Evolutionary conservation across 2,888 invertebrate genomes (phyloP).

Genomic region (Nomada lathburiana): DNA sequence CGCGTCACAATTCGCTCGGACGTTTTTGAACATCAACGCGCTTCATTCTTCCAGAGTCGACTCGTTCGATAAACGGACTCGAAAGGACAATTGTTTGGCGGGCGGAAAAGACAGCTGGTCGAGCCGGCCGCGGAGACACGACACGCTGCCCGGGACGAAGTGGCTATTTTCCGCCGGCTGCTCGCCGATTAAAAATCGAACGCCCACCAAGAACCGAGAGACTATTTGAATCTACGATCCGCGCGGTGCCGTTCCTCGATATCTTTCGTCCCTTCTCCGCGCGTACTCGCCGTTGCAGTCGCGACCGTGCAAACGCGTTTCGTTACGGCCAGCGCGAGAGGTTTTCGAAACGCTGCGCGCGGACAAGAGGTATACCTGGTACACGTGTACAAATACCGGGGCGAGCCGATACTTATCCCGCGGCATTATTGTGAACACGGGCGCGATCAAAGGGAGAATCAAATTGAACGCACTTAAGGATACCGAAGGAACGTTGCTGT

Average conservation of each 20-base stretch:
- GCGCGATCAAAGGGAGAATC: slow-evolving; percentile 45
- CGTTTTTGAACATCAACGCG: slow-evolving; percentile 36
- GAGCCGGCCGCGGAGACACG: slow-evolving; percentile 74
- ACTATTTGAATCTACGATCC: slow-evolving; percentile 66
- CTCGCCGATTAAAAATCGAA: slow-evolving; percentile 84
- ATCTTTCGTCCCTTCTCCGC: slow-evolving; percentile 4
- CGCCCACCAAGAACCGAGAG: slow-evolving; percentile 63
- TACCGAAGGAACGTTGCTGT: slow-evolving; percentile 33
- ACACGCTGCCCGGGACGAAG: slow-evolving; percentile 76
- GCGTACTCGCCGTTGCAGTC: background rate
- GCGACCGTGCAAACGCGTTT: background rate
- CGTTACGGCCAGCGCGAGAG: slow-evolving; percentile 13
- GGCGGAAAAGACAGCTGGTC: slow-evolving; percentile 78
- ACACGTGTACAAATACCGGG: background rate
- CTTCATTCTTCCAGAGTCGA: slow-evolving; percentile 35
- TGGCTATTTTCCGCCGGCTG: slow-evolving; percentile 84
- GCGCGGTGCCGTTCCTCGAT: background rate
- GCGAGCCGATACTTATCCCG: slow-evolving; percentile 25
- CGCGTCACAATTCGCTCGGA: slow-evolving; percentile 38
- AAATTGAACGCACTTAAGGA: slow-evolving; percentile 35
- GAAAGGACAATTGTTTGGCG: slow-evolving; percentile 71
- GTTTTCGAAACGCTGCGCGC: background rate
- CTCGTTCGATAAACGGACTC: slow-evolving; percentile 48
- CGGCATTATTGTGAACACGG: slow-evolving; percentile 6
- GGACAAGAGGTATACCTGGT: background rate